phyloP scores from a whole-genome alignment of 2,113 vertebrate genomes.

The Fregetta grallaria region DNA sequence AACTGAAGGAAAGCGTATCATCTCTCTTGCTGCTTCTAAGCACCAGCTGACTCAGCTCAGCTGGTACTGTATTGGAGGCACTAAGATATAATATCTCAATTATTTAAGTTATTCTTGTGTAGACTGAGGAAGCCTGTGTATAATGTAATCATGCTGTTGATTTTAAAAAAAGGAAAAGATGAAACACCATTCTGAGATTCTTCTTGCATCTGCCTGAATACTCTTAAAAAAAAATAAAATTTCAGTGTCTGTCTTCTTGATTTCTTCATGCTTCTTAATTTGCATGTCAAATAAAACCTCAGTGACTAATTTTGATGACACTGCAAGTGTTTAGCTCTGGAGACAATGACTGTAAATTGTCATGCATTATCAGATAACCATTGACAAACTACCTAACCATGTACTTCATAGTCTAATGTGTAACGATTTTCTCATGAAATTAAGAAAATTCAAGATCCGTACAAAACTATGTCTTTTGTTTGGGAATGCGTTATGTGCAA shows the following conservation, averaged over 20 bases:
- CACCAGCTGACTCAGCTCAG: background rate
- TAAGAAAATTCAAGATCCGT: background rate
- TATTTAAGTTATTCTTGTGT: background rate
- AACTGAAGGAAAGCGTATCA: background rate
- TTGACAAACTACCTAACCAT: background rate
- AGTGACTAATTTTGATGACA: background rate
- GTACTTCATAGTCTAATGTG: background rate
- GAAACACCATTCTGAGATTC: background rate
- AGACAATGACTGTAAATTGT: background rate
- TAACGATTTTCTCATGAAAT: background rate
- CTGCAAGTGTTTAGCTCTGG: background rate
- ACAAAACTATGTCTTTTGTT: background rate
- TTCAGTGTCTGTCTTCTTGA: background rate
- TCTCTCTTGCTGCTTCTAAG: background rate
- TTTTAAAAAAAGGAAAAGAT: background rate
- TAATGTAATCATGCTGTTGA: background rate
- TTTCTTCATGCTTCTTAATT: constrained; percentile 18
- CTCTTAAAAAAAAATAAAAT: background rate
- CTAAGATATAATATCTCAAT: background rate
- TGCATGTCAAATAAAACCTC: background rate
- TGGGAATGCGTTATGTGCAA: background rate
- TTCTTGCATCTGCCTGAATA: background rate
- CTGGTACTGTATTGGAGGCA: background rate
- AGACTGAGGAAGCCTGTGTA: background rate
- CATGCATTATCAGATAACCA: background rate